Conservation (phyloP, 64 coral and sea anemone genomes). For the Montipora cactus region DNA sequence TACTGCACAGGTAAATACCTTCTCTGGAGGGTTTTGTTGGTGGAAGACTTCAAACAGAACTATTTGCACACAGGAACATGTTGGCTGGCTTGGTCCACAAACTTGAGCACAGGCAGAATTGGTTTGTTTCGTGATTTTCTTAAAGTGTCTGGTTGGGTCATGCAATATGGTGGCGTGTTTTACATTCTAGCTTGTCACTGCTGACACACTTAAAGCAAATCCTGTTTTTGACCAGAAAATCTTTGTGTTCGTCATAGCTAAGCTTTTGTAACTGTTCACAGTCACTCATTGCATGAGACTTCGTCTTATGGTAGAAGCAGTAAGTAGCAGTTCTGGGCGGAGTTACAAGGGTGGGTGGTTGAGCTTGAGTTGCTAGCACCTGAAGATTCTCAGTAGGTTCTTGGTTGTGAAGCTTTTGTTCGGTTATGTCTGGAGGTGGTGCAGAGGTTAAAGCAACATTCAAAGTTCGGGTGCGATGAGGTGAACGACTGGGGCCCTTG, state of each 20-base stretch:
- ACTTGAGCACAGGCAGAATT: slow-evolving; percentile 57
- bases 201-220: slow-evolving; percentile 66
- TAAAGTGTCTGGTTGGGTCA: slow-evolving; percentile 21
- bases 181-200: slow-evolving; percentile 43
- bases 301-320: slow-evolving; percentile 78
- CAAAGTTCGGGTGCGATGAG: neutral
- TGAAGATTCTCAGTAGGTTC: neutral
- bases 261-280: slow-evolving; percentile 57
- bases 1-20: slow-evolving; percentile 23
- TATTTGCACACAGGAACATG: slow-evolving; percentile 23
- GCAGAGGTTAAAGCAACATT: slow-evolving; percentile 3
- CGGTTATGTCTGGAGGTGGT: neutral
- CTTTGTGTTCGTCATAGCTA: slow-evolving; percentile 64
- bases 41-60: slow-evolving; percentile 63
- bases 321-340: neutral
- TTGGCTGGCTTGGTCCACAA: slow-evolving; percentile 29
- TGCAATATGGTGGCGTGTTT: slow-evolving; percentile 73
- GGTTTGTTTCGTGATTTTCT: neutral
- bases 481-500: neutral
- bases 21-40: slow-evolving; percentile 11
- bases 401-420: slow-evolving; percentile 15
- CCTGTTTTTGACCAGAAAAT: slow-evolving; percentile 49
- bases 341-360: neutral
- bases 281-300: slow-evolving; percentile 47
- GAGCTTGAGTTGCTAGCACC: slow-evolving; percentile 22